Base-by-base conservation (phyloP, 2,888 invertebrate genomes). In the Ormyrus labotus region DNA sequence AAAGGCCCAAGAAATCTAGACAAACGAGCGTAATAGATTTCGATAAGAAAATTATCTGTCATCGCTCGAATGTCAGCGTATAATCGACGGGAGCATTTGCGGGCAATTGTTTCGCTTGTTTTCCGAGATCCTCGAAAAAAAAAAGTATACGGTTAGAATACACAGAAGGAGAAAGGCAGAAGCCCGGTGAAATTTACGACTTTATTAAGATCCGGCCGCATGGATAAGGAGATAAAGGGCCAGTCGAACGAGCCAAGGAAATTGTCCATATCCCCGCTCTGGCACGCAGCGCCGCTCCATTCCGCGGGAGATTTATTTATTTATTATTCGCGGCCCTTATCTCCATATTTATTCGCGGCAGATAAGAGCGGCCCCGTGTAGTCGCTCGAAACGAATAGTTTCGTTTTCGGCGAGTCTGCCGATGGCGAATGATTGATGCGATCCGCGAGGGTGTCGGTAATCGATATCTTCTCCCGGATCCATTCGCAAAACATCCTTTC, bases 351-450 rank as follows among this genome's bases (percentile, higher is more conserved):
- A 78, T 81, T 82, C 81, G 71, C 78, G 61, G 9, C 51, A 79
- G 83, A 83, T 83, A 83, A 81, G 73, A 69, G 68, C 53, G 34
- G 34, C 34, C 34, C 34, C 34, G 34, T 2, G 34, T 34, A 34
- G 34, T 34, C 34, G 34, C 34, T 34, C 34, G 34, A 34, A 34
- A 34, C 34, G 34, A 34, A 34, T 34, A 34, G 53, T 48, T 7
- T 55, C 53, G 48, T 48, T n/a, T 51, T 19, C 45, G 71, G 47
- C 50, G 5, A 55, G 51, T 34, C 63, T 34, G 81, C 69, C 77
- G 78, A 78, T 77, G 6, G 68, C 65, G 78, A 77, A 81, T 84
- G 84, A 84, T 82, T 84, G 84, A 83, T 84, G 83, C 76, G 72
- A 78, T 74, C 63, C 61, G 53, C 13, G 50, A 65, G 75, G 60